Percentiles rank a stretch among this genome's conserved stretches.
Evolutionary conservation across 2,888 invertebrate species (phyloP).

Genomic region (Brenthis daphne): DNA sequence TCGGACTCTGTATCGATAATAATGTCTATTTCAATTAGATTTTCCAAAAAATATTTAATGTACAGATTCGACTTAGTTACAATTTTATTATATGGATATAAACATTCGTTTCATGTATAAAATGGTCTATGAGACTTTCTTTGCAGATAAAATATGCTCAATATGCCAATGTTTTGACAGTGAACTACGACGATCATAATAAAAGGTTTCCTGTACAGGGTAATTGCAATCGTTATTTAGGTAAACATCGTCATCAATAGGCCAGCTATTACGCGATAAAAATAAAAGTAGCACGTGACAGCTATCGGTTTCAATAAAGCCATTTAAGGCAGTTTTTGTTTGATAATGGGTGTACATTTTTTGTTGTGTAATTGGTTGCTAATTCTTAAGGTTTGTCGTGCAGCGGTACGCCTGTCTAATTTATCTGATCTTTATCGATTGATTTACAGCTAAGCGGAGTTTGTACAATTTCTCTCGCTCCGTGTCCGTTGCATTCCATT

Average conservation of each 20-base stretch:
- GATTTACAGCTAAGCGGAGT: slow-evolving; percentile 51
- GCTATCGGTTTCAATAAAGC: slow-evolving; percentile 63
- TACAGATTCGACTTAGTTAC: too few species aligned
- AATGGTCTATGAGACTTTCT: background rate
- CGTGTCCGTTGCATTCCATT: slow-evolving; percentile 39
- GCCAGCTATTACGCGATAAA: slow-evolving; percentile 44
- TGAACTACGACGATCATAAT: slow-evolving; percentile 2
- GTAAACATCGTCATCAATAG: slow-evolving; percentile 45
- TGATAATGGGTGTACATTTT: slow-evolving; percentile 53
- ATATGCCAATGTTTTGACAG: background rate
- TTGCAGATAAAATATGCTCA: background rate
- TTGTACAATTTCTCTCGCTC: slow-evolving; percentile 47
- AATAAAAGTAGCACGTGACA: slow-evolving; percentile 54
- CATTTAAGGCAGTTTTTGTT: slow-evolving; percentile 55
- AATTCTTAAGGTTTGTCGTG: slow-evolving; percentile 54
- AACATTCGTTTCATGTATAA: background rate
- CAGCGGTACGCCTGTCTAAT: slow-evolving; percentile 48
- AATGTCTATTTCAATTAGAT: too few species aligned
- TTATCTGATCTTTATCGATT: slow-evolving; percentile 55
- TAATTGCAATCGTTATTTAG: slow-evolving; percentile 39
- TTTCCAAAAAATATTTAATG: too few species aligned
- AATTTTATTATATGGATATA: too few species aligned
- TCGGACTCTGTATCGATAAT: too few species aligned
- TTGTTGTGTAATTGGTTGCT: slow-evolving; percentile 62
- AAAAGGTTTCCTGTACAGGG: slow-evolving; percentile 14